Evolutionary conservation across 2,797 vertebrate species (phyloP).

Genomic region (Premnoplex brunnescens): DNA sequence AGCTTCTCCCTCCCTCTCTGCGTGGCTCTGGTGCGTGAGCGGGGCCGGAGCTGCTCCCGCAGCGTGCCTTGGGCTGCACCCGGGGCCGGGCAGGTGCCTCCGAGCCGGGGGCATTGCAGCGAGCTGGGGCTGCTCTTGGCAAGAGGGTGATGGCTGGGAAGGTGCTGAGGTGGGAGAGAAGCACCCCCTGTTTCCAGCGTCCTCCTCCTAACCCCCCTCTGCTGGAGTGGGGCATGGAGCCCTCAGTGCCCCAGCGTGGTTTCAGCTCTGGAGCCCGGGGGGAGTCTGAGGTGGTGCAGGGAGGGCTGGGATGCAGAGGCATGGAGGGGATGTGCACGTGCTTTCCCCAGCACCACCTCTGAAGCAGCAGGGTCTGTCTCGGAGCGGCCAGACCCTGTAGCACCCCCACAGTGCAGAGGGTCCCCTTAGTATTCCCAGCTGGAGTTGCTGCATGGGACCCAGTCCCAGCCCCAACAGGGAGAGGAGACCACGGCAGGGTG

Average conservation of each 20-base stretch:
- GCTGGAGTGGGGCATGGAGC: rapidly evolving
- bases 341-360: background rate
- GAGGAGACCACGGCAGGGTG: background rate
- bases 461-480: background rate
- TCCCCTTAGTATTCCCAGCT: background rate
- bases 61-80: background rate
- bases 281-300: background rate
- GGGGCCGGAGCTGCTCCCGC: background rate
- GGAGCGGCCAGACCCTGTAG: rapidly evolving
- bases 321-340: background rate
- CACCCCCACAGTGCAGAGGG: rapidly evolving
- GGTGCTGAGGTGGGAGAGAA: background rate
- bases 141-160: background rate
- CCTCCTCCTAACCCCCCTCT: background rate
- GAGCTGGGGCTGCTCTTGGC: rapidly evolving
- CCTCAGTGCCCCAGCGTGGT: rapidly evolving
- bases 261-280: background rate
- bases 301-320: background rate
- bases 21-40: background rate
- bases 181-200: background rate
- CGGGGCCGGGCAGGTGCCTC: background rate
- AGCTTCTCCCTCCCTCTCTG: background rate
- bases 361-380: background rate
- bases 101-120: rapidly evolving
- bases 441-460: background rate